Evolutionary conservation across 2,113 vertebrate genomes (phyloP).

Genomic region (Dromaius novaehollandiae): DNA sequence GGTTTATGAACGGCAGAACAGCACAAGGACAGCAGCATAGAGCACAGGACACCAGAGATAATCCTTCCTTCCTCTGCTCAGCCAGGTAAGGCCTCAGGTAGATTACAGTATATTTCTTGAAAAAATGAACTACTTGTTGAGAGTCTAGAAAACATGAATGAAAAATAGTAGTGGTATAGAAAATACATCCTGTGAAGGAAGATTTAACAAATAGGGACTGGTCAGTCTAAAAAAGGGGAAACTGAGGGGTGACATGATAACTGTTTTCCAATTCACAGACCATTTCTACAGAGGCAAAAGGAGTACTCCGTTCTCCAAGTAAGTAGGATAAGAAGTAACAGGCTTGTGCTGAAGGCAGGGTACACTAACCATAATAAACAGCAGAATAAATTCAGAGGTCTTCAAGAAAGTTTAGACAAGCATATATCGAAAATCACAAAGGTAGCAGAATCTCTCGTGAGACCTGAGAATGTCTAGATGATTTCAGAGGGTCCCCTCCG

Average conservation of each 20-base stretch:
- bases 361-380: neutral
- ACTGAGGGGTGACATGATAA: neutral
- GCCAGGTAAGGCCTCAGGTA: fast-evolving
- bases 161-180: neutral
- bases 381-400: neutral
- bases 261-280: neutral
- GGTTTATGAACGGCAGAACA: neutral
- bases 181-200: neutral
- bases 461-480: neutral
- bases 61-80: neutral
- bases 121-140: neutral
- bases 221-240: neutral
- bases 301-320: neutral
- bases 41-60: neutral
- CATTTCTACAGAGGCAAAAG: neutral
- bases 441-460: neutral
- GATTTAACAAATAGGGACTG: neutral
- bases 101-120: neutral
- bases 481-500: neutral
- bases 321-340: neutral
- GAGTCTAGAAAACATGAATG: neutral
- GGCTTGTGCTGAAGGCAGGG: neutral
- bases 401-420: neutral
- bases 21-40: neutral
- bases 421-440: neutral